Conservation (phyloP, 2,888 invertebrate species). For the Adineta ricciae region DNA sequence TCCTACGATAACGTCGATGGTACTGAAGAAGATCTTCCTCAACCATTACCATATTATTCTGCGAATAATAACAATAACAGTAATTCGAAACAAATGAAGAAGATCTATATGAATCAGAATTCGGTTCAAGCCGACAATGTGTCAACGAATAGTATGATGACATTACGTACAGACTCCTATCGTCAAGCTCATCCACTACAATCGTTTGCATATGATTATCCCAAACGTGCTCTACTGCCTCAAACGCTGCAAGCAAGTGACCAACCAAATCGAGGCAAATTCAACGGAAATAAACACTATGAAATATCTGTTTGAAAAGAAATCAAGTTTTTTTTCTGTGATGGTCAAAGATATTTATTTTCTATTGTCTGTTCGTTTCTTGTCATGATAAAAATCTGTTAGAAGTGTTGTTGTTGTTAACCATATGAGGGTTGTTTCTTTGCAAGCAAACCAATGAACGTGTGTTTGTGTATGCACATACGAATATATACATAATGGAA, state of each 20-base stretch:
- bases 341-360: not conserved
- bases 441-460: not conserved
- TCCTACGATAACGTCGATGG: not conserved
- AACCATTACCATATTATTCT: not conserved
- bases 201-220: slow-evolving; percentile 7
- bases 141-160: not conserved
- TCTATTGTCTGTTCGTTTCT: not conserved
- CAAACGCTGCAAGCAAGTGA: not conserved
- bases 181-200: slow-evolving; percentile 1
- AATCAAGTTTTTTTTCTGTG: not conserved
- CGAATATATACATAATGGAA: too few relatives aligned
- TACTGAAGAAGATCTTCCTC: not conserved
- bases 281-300: not conserved
- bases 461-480: not conserved
- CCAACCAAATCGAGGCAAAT: not conserved
- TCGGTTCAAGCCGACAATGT: not conserved
- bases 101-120: not conserved
- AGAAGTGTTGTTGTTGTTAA: not conserved
- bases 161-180: not conserved
- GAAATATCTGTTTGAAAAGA: not conserved
- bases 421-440: not conserved
- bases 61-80: not conserved
- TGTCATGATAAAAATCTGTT: not conserved
- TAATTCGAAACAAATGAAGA: not conserved
- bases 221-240: not conserved